Conservation (phyloP, 1,140 invertebrate species). For the Papilio dardanus region DNA sequence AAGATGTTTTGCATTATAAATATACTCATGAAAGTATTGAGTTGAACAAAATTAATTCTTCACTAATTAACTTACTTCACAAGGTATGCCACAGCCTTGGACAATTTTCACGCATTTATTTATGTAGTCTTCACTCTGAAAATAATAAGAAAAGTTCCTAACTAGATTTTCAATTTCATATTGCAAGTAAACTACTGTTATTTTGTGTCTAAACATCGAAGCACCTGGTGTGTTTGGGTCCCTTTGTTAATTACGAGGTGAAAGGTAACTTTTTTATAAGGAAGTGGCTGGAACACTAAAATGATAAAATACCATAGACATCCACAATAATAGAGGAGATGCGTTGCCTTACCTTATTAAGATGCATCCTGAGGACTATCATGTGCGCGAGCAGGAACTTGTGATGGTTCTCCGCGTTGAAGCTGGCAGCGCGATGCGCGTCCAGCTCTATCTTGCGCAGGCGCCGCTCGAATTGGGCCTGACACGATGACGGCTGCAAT, state of each 20-base stretch:
- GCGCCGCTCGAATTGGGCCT: conserved; percentile 46
- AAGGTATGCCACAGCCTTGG: conserved; percentile 56
- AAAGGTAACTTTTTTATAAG: no score
- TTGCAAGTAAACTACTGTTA: no score
- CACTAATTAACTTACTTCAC: conserved; percentile 66
- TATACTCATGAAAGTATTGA: no score
- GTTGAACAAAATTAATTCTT: no score
- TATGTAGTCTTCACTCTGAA: conserved; percentile 71
- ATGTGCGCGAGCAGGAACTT: conserved; percentile 71
- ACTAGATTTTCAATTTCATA: no score
- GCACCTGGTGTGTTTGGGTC: no score
- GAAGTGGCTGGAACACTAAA: no score
- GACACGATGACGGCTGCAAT: conserved; percentile 55
- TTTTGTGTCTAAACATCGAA: no score
- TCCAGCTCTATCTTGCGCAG: conserved; percentile 58
- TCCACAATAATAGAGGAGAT: background rate
- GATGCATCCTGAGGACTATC: conserved; percentile 72
- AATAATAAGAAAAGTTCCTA: conserved; percentile 21
- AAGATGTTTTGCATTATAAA: no score
- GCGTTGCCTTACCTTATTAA: conserved; percentile 61
- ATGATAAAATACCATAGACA: no score
- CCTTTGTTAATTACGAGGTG: no score
- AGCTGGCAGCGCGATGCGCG: conserved; percentile 57
- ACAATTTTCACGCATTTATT: conserved; percentile 58
- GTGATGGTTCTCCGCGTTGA: conserved; percentile 68